Percentiles rank a stretch among this genome's conserved stretches.
These are phyloP conservation scores for Cataglyphis hispanica DNA, from an alignment of 1,140 invertebrate genomes.

Conservation along the genomic window DNA sequence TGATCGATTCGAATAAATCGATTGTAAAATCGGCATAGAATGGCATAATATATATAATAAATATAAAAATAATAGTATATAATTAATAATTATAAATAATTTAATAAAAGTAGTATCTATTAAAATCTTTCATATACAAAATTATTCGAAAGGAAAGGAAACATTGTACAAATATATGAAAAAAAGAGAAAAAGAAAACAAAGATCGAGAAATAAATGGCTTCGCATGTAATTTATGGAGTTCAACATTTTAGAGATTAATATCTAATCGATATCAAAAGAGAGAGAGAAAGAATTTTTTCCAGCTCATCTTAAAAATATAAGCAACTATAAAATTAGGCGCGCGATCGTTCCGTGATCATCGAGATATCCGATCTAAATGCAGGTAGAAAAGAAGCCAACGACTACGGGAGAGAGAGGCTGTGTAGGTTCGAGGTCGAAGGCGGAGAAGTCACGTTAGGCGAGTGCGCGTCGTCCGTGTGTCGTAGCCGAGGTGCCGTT, in stretches of 20 bases:
- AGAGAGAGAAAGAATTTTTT: neutral
- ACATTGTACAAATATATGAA: neutral
- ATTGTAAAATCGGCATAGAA: no score
- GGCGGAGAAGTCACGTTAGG: constrained; percentile 74
- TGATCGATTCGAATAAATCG: no score
- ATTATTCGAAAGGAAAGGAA: no score
- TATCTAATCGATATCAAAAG: neutral
- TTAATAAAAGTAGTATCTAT: no score
- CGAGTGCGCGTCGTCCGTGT: constrained; percentile 66
- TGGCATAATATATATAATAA: no score
- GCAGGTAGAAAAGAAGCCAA: constrained; percentile 45
- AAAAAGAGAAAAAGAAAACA: neutral
- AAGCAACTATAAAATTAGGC: constrained; percentile 14
- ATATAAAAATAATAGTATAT: no score
- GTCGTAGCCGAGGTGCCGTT: constrained; percentile 76
- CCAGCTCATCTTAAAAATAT: neutral
- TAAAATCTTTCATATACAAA: no score
- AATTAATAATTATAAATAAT: no score
- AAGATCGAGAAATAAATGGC: neutral
- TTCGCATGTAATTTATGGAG: neutral
- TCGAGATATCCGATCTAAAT: constrained; percentile 58
- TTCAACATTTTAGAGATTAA: neutral
- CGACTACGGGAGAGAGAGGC: constrained; percentile 55
- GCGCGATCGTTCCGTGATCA: constrained; percentile 52
- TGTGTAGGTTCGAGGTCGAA: constrained; percentile 76